Base-by-base conservation (phyloP, 2,113 vertebrate genomes). In the Hyla sarda region DNA sequence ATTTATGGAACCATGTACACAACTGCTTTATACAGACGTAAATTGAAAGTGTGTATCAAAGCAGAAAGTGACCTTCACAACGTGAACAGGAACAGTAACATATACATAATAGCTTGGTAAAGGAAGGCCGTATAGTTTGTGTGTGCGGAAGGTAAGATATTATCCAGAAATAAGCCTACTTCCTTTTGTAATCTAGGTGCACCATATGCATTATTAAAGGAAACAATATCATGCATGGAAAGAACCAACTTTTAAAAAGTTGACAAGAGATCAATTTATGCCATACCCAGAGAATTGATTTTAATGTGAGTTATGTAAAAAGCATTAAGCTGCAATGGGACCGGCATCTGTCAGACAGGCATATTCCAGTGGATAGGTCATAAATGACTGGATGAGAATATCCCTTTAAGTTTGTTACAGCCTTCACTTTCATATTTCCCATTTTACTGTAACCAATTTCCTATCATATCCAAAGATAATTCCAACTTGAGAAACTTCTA, bases 1-100 rank as follows among this genome's bases (percentile, higher is more conserved):
- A 84, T 84, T 84, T 84, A 84, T 37, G 56, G 65, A 32, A 78
- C 41, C 41, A 62, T 67, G 58, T 54, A 69, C 52, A 85, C 58
- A 78, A 74, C 65, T 16, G 32, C 47, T 77, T 54, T 45, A 52
- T 37, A n/a, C 75, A 85, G 48, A 85, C 73, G 14, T 77, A 85
- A 84, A 84, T 47, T 62, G 19, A 47, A 60, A n/a, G 34, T 45
- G 52, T 21, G 25, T 34, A 25, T 50, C 21, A 48, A 65, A 76
- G 45, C 19, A 47, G 28, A 77, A 60, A 32, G 30, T 76, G 73
- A 76, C 56, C 73, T 84, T 84, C 52, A 60, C 16, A 5, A 41
- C 9, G 32, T 58, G 11, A 56, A 32, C 30, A 83, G 23, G 21
- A 71, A 71, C 41, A 30, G 19, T 37, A 34, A 62, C 37, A 41